These are phyloP conservation scores for Drosophila antonietae DNA, from an alignment of 2,888 invertebrate genomes.

Conservation along the genomic window DNA sequence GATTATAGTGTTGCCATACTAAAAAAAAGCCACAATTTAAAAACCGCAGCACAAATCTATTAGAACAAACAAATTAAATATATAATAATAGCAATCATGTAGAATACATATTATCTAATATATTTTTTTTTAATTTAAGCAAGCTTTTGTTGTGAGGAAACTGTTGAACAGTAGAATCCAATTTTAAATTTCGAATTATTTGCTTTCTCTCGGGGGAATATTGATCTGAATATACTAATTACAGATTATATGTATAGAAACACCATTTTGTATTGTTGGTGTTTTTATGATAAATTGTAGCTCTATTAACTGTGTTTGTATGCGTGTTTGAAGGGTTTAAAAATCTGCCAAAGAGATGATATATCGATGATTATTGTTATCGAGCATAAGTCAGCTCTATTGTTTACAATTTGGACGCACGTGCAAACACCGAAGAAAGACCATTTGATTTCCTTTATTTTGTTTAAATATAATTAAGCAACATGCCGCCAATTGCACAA, in stretches of 20 bases:
- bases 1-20: slow-evolving; percentile 14
- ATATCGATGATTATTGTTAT: slow-evolving; percentile 18
- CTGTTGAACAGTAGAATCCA: not conserved
- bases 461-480: slow-evolving; percentile 19
- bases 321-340: slow-evolving; percentile 41
- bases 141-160: not conserved
- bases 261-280: too few relatives aligned
- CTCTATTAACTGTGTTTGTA: too few relatives aligned
- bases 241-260: not conserved
- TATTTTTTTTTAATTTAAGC: not conserved
- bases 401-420: slow-evolving; percentile 56
- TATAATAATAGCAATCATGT: not conserved
- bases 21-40: not conserved
- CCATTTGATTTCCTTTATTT: slow-evolving; percentile 1
- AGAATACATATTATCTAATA: not conserved
- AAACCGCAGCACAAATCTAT: too few relatives aligned
- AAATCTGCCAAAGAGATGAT: slow-evolving; percentile 29
- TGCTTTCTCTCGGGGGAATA: slow-evolving; percentile 2
- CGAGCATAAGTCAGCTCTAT: slow-evolving; percentile 20
- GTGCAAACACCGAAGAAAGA: slow-evolving; percentile 22
- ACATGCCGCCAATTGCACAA: slow-evolving; percentile 82
- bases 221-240: not conserved
- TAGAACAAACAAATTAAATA: not conserved
- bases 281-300: too few relatives aligned
- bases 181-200: not conserved